These are phyloP conservation scores for Brachionus sp. DNA, from an alignment of 1,140 invertebrate genomes.

Conservation along the genomic window DNA sequence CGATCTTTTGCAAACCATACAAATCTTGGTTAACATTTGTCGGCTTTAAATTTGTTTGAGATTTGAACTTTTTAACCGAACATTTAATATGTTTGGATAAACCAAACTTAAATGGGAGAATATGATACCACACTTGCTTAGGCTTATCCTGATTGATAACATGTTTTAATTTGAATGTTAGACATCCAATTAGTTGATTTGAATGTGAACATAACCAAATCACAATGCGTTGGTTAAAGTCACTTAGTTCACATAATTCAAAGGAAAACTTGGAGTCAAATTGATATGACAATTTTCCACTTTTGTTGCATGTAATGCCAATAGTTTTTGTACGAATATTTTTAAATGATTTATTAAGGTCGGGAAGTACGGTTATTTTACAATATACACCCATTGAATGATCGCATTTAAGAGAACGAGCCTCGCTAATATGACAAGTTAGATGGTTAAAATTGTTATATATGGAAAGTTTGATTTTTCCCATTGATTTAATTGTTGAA, in stretches of 20 bases:
- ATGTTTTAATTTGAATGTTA: slow-evolving; percentile 24
- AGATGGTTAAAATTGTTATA: slow-evolving; percentile 42
- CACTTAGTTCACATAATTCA: not conserved
- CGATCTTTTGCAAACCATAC: not conserved
- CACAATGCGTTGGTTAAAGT: not conserved
- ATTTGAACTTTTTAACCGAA: not conserved
- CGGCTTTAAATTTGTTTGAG: not conserved
- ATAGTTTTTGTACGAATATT: not conserved
- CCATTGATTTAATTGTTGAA: not conserved
- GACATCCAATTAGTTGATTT: slow-evolving; percentile 15
- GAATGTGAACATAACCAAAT: not conserved
- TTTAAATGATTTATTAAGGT: slow-evolving; percentile 9
- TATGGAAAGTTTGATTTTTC: slow-evolving; percentile 16
- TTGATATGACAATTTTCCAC: not conserved
- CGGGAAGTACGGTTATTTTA: slow-evolving; percentile 21
- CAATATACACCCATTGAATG: not conserved
- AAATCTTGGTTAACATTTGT: slow-evolving; percentile 42
- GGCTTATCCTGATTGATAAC: slow-evolving; percentile 1
- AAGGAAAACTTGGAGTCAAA: slow-evolving; percentile 38
- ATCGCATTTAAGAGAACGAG: not conserved
- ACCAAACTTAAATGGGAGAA: slow-evolving; percentile 31
- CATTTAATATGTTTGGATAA: slow-evolving; percentile 4
- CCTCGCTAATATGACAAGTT: slow-evolving; percentile 10
- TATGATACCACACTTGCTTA: slow-evolving; percentile 31
- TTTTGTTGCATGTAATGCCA: not conserved